Base-by-base conservation (phyloP, 2,797 vertebrate genomes). In the Etheostoma perlongum region DNA sequence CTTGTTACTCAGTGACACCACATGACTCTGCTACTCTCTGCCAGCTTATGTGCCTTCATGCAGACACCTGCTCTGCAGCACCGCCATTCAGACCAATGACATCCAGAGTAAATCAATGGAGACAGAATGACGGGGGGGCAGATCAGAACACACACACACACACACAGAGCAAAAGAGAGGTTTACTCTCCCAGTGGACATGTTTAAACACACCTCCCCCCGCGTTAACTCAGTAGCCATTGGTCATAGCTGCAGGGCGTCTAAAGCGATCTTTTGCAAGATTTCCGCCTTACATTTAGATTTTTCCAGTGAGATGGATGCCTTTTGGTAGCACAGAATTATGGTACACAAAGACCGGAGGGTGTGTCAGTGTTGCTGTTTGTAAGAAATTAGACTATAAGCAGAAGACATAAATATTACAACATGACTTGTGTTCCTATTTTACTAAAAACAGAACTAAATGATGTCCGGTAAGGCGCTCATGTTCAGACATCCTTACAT, bases 71-170 rank as follows among this genome's bases (percentile, higher is more conserved):
- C 54, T 58, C 59, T 16, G 49, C 76, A 64, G 48, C 71, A 82
- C 69, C 52, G 82, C 89, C 85, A 84, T 55, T 74, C 67, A 70
- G 58, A 60, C 25, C 69, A 55, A 12, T 76, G 53, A 74, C 85
- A 88, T 67, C 57, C 73, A 18, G 48, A 66, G 66, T 58, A 79
- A 90, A 94, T 94, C 90, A 90, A 82, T 90, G 62, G 40, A 40
- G 59, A 64, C 46, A 10, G 69, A 44, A 67, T 86, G 87, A 78
- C 61, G 65, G 85, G 71, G 72, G 82, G 81, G 88, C 42, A 49
- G 49, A 52, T 36, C 57, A 53, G 54, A 74, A 69, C 74, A 64
- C 53, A 74, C 57, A 46, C 58, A 64, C 68, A 3, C 21, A 53
- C 59, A 65, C 78, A 69, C 53, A 75, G 48, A 77, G 54, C 62